Base-by-base conservation (phyloP, 37 sponge, comb jelly and placozoan genomes). In the Beroe forskalii region DNA sequence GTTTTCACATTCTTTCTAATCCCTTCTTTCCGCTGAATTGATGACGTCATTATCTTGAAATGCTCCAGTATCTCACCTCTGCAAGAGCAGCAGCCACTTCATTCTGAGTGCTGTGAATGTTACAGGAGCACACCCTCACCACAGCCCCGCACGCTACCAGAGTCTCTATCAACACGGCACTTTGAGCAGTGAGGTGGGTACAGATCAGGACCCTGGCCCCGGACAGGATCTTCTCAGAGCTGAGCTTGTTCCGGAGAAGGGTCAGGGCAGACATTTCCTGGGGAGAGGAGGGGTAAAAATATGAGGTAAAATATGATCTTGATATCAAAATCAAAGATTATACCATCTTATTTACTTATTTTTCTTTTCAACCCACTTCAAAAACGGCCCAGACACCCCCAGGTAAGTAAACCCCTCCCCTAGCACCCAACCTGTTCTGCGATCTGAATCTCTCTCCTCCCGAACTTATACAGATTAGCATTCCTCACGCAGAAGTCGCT, bases 81-180 rank as follows among this genome's bases (percentile, higher is more conserved):
- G 93, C 96, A n/a, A 95, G 86, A n/a, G 94, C 94, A 42, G 94
- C 93, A 38, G 95, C 95, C 40, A 94, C 94, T 30, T 92, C 93
- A 41, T 96, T 93, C 93, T 95, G 94, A 38, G 96, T 96, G 60
- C 95, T 93, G 92, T 96, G 92, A 62, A 96, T 90, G 89, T 96
- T 96, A 37, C 95, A 96, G 48, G 94, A 38, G 67, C 94, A 93
- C 93, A 94, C 93, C 24, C 96, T 35, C 35, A 96, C 92, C 22
- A 61, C 9, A 23, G 95, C 96, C 23, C 96, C 96, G 67, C 92
- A 91, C 31, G 94, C 92, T 38, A 92, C 90, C 55, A 96, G 90
- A 0, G 96, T 96, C 92, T 96, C 96, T 6, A 96, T 93, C 86
- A 96, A 66, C 41, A 96, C 95, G 92, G 94, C 94, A 42, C 93